phyloP scores from a whole-genome alignment of 2,113 vertebrate genomes.

The Eptesicus fuscus region DNA sequence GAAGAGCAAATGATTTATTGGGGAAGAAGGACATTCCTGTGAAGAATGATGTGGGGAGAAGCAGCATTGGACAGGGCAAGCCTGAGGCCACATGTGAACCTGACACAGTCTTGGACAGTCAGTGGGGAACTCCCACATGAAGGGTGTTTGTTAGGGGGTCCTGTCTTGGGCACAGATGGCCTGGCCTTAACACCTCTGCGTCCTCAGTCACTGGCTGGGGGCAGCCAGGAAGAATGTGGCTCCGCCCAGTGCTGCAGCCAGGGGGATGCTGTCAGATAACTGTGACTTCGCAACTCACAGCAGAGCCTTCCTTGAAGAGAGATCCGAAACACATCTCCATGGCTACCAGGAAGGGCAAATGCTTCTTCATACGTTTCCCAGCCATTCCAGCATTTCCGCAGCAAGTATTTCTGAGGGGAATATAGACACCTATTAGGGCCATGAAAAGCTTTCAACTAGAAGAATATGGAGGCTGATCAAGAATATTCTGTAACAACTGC shows the following conservation, averaged over 20 bases:
- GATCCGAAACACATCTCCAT: neutral
- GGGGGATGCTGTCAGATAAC: neutral
- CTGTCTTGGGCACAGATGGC: neutral
- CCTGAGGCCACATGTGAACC: neutral
- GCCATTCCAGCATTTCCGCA: neutral
- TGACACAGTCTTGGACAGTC: neutral
- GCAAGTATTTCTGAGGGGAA: neutral
- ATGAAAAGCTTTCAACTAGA: neutral
- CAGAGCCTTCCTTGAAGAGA: neutral
- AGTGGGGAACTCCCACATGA: neutral
- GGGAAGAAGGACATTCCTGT: neutral
- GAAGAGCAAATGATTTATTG: neutral
- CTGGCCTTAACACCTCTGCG: no score
- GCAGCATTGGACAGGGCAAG: neutral
- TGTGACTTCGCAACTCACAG: neutral
- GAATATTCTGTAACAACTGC: neutral
- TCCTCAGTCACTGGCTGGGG: accelerated
- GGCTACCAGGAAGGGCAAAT: neutral
- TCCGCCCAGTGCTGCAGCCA: neutral
- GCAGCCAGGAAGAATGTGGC: neutral
- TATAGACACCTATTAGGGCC: neutral
- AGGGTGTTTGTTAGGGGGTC: neutral
- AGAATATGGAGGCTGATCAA: neutral
- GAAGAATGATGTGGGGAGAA: neutral
- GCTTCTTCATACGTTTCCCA: neutral